A percentile compares a stretch with the other conserved stretches of the same genome.
These are phyloP conservation scores for Paracyclopina nana DNA, from an alignment of 1,140 invertebrate species.

Conservation along the genomic window DNA sequence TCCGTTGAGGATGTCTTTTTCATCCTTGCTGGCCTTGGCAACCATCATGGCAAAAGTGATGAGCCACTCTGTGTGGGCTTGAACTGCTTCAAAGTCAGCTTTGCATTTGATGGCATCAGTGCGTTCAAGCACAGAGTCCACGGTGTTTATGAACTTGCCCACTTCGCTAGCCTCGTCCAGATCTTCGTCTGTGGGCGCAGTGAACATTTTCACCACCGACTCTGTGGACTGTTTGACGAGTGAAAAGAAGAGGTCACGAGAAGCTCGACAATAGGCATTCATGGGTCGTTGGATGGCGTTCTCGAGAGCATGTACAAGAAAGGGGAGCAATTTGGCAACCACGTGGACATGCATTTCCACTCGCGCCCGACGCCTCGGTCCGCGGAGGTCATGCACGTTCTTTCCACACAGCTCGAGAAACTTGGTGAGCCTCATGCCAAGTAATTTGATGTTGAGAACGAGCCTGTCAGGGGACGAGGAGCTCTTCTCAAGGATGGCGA, in stretches of 20 bases:
- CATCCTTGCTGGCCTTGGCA: background rate
- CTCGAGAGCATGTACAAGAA: background rate
- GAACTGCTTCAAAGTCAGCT: background rate
- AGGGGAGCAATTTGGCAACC: background rate
- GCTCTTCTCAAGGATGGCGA: slow-evolving; percentile 1
- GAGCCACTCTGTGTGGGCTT: background rate
- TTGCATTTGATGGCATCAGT: background rate
- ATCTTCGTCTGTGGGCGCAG: background rate
- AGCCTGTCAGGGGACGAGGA: background rate
- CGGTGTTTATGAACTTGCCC: background rate
- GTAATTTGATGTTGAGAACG: background rate
- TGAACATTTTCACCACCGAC: background rate
- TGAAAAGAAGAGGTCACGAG: background rate
- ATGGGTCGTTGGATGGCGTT: background rate
- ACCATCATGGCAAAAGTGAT: background rate
- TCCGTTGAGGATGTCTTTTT: background rate
- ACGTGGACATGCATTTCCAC: background rate
- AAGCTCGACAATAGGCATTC: background rate
- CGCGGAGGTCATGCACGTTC: background rate
- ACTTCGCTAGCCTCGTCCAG: background rate
- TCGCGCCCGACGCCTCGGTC: background rate
- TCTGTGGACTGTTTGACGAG: background rate
- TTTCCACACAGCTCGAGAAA: background rate
- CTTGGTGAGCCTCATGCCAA: background rate
- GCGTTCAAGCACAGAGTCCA: background rate